phyloP scores from a whole-genome alignment of 1,140 invertebrate species.

The Drosophila subpulchrella region DNA sequence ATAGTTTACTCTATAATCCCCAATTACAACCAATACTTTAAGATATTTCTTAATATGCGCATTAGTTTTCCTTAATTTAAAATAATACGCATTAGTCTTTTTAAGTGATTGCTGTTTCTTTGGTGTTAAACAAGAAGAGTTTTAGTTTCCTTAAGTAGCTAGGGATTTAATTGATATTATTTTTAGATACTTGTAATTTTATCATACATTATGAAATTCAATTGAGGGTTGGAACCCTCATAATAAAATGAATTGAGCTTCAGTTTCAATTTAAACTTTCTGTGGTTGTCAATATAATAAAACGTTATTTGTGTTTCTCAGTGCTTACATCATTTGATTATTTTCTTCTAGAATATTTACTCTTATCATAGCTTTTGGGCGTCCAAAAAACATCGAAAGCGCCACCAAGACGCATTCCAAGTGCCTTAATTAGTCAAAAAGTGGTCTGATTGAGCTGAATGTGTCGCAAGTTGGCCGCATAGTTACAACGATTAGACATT shows the following conservation, averaged over 20 bases:
- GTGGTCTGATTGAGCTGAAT: neutral
- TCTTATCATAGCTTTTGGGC: neutral
- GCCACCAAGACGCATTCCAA: constrained; percentile 5
- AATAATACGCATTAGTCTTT: too few species aligned
- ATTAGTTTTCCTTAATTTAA: too few species aligned
- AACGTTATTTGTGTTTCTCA: neutral
- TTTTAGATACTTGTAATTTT: neutral
- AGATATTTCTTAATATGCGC: too few species aligned
- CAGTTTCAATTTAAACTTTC: constrained; percentile 16
- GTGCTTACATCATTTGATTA: neutral
- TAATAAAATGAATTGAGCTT: constrained; percentile 15
- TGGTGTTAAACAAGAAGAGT: too few species aligned
- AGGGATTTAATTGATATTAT: neutral
- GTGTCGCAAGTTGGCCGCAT: constrained; percentile 24
- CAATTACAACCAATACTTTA: too few species aligned
- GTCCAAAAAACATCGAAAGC: neutral
- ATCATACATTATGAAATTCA: constrained; percentile 4
- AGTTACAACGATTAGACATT: constrained; percentile 46
- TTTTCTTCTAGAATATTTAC: neutral
- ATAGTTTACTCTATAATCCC: too few species aligned
- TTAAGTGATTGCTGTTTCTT: too few species aligned
- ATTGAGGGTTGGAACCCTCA: constrained; percentile 25
- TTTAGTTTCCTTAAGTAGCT: neutral
- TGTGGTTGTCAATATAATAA: constrained; percentile 14
- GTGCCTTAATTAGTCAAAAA: constrained; percentile 18